phyloP scores from a whole-genome alignment of 2,113 vertebrate genomes.

The Anguilla japonica region DNA sequence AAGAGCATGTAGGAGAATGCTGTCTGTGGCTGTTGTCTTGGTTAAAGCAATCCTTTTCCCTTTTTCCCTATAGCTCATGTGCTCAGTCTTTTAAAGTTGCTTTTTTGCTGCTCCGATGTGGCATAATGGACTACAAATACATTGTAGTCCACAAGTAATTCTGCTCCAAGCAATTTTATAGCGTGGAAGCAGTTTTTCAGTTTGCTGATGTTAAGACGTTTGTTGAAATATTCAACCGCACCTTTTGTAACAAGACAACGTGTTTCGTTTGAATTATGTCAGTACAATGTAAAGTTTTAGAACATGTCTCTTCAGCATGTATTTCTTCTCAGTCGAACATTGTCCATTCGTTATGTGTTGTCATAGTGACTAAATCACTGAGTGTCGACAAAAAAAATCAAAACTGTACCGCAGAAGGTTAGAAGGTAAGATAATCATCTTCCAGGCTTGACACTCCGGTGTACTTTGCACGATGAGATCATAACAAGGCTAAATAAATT shows the following conservation, averaged over 20 bases:
- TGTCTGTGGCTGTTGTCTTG: not conserved
- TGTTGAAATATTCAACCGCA: not conserved
- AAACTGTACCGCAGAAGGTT: not conserved
- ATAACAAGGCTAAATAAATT: slow-evolving; percentile 12
- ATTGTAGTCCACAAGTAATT: not conserved
- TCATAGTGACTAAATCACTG: not conserved
- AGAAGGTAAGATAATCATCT: not conserved
- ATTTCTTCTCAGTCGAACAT: not conserved
- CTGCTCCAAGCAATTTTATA: not conserved
- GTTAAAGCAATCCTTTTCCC: not conserved
- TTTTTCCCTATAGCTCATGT: not conserved
- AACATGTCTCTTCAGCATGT: not conserved
- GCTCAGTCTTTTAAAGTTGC: not conserved
- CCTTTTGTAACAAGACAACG: not conserved
- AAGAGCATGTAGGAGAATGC: not conserved
- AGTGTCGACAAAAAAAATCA: not conserved
- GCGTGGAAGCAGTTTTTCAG: not conserved
- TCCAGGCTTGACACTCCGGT: not conserved
- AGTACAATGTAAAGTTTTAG: not conserved
- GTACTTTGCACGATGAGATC: not conserved
- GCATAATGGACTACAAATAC: not conserved
- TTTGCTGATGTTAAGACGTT: not conserved
- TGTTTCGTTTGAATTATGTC: not conserved
- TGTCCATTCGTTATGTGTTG: not conserved
- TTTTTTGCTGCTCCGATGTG: too few species aligned